Evolutionary conservation across 37 sponge, comb jelly and placozoan genomes (phyloP).

Genomic region (Spongilla lacustris): DNA sequence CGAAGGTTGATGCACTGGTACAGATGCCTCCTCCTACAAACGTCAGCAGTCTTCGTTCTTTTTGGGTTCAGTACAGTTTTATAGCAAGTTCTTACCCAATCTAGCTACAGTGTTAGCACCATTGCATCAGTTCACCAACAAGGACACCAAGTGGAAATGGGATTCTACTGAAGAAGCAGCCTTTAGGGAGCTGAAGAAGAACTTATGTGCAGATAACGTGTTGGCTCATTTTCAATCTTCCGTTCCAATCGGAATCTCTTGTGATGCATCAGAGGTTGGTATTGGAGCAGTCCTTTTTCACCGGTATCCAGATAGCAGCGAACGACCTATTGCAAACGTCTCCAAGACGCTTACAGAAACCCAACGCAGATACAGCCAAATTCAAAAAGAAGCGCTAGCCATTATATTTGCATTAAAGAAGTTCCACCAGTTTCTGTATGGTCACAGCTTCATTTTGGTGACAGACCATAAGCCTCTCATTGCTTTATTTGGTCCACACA

Average conservation of each 20-base stretch:
- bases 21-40: constrained; percentile 43
- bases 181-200: constrained; percentile 8
- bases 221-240: constrained; percentile 35
- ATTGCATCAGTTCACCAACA: constrained; percentile 8
- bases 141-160: constrained; percentile 32
- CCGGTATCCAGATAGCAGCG: constrained; percentile 26
- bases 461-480: constrained; percentile 65
- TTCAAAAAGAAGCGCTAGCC: constrained; percentile 56
- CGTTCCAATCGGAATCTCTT: constrained; percentile 18
- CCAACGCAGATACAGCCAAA: constrained; percentile 63
- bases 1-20: constrained; percentile 38
- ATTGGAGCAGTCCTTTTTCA: constrained; percentile 60
- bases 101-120: constrained; percentile 28
- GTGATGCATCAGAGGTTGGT: constrained; percentile 57
- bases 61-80: constrained; percentile 45
- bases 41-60: constrained; percentile 33
- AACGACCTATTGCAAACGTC: constrained; percentile 57
- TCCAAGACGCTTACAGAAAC: constrained; percentile 44
- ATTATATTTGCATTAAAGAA: constrained; percentile 45
- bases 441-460: constrained; percentile 48
- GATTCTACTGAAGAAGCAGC: neutral
- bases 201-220: constrained; percentile 8
- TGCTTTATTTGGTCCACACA: constrained; percentile 50
- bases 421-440: constrained; percentile 72
- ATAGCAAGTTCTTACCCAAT: constrained; percentile 47